These are phyloP conservation scores for Drosophila auraria DNA, from an alignment of 1,140 invertebrate species.

Conservation along the genomic window DNA sequence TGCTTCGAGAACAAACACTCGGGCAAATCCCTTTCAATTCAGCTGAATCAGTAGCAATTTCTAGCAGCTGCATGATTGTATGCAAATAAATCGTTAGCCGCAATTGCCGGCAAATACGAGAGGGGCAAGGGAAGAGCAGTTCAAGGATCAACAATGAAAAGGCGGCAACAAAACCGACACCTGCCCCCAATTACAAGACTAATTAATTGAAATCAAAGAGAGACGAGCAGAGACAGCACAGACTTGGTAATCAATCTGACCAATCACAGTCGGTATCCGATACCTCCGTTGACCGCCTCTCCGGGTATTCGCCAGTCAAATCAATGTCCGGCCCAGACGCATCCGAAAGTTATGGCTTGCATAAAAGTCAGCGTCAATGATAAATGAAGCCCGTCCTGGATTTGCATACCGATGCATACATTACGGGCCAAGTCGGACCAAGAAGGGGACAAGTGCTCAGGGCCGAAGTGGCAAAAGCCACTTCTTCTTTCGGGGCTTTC, in stretches of 20 bases:
- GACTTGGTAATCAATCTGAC: conserved; percentile 14
- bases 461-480: conserved; percentile 23
- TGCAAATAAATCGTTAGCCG: conserved; percentile 50
- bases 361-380: conserved; percentile 76
- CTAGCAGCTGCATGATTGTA: conserved; percentile 43
- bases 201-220: conserved; percentile 69
- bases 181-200: conserved; percentile 60
- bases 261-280: conserved; percentile 34
- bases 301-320: conserved; percentile 46
- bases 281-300: conserved; percentile 4
- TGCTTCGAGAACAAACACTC: conserved; percentile 36
- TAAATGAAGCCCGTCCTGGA: conserved; percentile 64
- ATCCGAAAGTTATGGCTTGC: conserved; percentile 57
- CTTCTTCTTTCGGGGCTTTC: conserved; percentile 37
- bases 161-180: conserved; percentile 41
- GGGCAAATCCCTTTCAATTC: conserved; percentile 34
- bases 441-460: conserved; percentile 5
- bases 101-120: conserved; percentile 40
- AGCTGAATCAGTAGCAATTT: conserved; percentile 26
- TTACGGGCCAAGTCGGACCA: conserved; percentile 10
- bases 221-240: not conserved
- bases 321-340: conserved; percentile 63
- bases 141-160: conserved; percentile 15
- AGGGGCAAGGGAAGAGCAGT: not conserved
- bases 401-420: conserved; percentile 64